Base-by-base conservation (phyloP, 2,888 invertebrate species). In the Leucophora obtusa region DNA sequence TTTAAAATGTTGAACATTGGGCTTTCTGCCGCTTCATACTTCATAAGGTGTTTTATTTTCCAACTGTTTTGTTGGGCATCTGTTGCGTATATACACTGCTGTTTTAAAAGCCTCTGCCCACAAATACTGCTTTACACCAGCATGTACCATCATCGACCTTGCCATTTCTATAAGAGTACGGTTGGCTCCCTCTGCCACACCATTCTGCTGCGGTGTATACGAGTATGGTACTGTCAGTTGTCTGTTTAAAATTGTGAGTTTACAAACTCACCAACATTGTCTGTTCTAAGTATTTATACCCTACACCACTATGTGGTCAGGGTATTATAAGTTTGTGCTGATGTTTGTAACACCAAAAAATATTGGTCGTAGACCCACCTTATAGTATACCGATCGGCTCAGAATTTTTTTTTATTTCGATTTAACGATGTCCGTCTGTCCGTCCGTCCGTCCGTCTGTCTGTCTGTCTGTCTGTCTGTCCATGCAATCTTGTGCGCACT, bases 101-200 rank as follows among this genome's bases (percentile, higher is more conserved):
- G 82, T 84, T 3, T 71, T 73, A n/a, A 81, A 38, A 14, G 82
- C 83, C 17, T 84, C 83, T 28, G 73, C 84, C 74, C 85, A 85
- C 21, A 84, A 75, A 21, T 76, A 28, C 59, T 78, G 85, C 84
- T 15, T 82, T 18, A 86, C 58, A 10, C 69, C 80, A 38, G 83
- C 69, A 24, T 83, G 75, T 1, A 82, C 15, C 47, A 89, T 38
- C 83, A 88, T 84, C 33, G 84, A 79, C 18, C 87, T 79, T 6
- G 86, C 86, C 69, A 83, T 82, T 43, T 87, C 86, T 18, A 86
- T 73, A 14, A 84, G 74, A 6, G 83, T 80, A 28, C 80, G 51
- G 21, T 83, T 83, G 5, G 71, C 79, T 9, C 80, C 51, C 60
- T 82, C 82, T 2, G 82, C 82, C 33, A 83, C 80, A 70, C 84